Evolutionary conservation across 2,888 invertebrate species (phyloP), one percentile per base, ranked within the genome.

Genomic region (Drosophila picticornis): DNA sequence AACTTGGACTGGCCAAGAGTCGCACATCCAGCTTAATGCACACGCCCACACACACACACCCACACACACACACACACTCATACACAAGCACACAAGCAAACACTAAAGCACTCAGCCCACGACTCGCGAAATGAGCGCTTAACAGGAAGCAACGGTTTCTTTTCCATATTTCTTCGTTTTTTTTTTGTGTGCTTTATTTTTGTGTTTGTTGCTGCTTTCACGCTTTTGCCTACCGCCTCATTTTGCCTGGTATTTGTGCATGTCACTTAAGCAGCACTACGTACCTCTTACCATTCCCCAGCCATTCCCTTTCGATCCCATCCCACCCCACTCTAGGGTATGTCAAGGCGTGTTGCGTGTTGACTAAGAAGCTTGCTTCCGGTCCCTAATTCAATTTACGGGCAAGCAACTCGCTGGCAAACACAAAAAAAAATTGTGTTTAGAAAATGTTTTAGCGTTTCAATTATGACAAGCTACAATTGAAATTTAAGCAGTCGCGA

Each of bases 341-440:
- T 11, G 43, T 43, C 43, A 22, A 43, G 53, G 51, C 65, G 46
- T 27, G 11, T 69, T 50, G 73, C 69, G 66, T 73, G 65, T 63
- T 25, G 62, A 48, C 62, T 40, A 31, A 66, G 55, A 52, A 22
- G 59, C 63, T 58, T 72, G 70, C 36, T 58, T 75, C 55, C 65
- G 74, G 55, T 62, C 58, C 69, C 77, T 83, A 82, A 84, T 82
- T 80, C 61, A 77, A 80, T 83, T 77, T 73, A 82, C 72, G 75
- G 43, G 22, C 48, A 34, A 67, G 51, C 64, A 52, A 38, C 50
- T 72, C 22, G 56, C 36, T 56, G 38, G 29, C 57, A 58, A 59
- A 51, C 10, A 57, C 59, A 25, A 22, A 62, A 72, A 40, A 46
- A 46, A 46, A 46, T 46, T 9, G 25, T 60, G 51, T 48, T 40